Evolutionary conservation across 2,113 vertebrate species (phyloP), one percentile per base, ranked within the genome.

Genomic region (Arizona elegans): DNA sequence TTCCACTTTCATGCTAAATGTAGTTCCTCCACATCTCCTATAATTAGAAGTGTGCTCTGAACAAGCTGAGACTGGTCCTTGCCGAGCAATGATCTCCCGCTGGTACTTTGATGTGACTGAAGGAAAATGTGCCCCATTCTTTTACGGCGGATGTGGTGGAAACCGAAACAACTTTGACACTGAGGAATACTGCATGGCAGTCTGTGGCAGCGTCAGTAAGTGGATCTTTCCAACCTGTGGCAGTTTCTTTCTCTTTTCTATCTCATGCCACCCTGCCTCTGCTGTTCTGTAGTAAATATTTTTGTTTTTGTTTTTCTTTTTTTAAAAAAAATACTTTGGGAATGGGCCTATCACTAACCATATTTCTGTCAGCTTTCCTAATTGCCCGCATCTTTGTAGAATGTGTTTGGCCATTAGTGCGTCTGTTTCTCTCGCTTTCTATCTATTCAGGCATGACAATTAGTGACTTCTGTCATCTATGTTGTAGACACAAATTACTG

Each of bases 141-240:
- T 99, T 99, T 99, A 99, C 96, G 99, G 99, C 53, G 99, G 99
- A 98, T 99, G 99, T 81, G 99, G 99, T 47, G 99, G 99, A 95
- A 99, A 99, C 98, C 98, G 99, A 97, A 99, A 99, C 99, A 99
- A 99, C 98, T 99, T 99, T 99, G 99, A 99, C 97, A 99, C 99
- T 3, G 98, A 99, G 98, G 98, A 99, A 86, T 99, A 99, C 98
- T 99, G 99, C 98, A 97, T 99, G 98, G 99, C 99, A 89, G 99
- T 99, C 98, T 99, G 99, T 99, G 98, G 98, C 98, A 99, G 98
- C 96, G 98, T 99, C 98, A 97, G 99, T 99, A 99, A 99, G 99
- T 99, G 97, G 96, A 97, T 95, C 92, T 96, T 94, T 93, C 95
- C 95, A 93, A 92, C 87, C 95, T 95, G 95, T 96, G 92, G 96